Base-by-base conservation (phyloP, 2,797 vertebrate genomes). In the Euphonia xanthogaster region DNA sequence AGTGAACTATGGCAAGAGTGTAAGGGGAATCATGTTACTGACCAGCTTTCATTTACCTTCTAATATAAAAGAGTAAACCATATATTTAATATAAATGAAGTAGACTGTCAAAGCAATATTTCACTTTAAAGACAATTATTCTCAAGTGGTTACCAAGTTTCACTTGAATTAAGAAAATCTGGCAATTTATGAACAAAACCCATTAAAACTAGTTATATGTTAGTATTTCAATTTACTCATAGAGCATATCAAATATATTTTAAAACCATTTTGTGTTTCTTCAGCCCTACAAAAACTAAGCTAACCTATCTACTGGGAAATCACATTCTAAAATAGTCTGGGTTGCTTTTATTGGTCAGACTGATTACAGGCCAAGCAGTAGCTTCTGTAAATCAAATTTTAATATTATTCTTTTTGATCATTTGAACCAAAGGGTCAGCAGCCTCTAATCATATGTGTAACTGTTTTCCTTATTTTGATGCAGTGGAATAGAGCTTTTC, bases 371-470 rank as follows among this genome's bases (percentile, higher is more conserved):
- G 73, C 86, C 65, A 97, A 97, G 94, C 60, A 95, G 93, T 61
- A 87, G 86, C 65, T 92, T 88, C 95, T 1, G 47, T 97, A 97
- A 97, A 97, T 97, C 94, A 97, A 58, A 94, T 95, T 97, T 97
- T 97, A 96, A 97, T 97, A 96, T 77, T 80, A 68, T 57, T 90
- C 88, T 94, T 96, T 96, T 96, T 90, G 72, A 95, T 97, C 86
- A 96, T 86, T 95, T 94, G 96, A 96, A 96, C 40, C 94, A 89
- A 96, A 97, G 80, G 93, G 94, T 86, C 78, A 80, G 90, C 63
- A 89, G 92, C 67, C 81, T 88, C 79, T 90, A 93, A 93, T 96
- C 55, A 82, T 40, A 91, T 25, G 21, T 70, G 28, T 72, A 93
- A 90, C 74, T 92, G 57, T 79, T 93, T 82, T 95, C 75, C 39